Conservation (phyloP, 2,113 vertebrate genomes). For the Megaceryle maxima region DNA sequence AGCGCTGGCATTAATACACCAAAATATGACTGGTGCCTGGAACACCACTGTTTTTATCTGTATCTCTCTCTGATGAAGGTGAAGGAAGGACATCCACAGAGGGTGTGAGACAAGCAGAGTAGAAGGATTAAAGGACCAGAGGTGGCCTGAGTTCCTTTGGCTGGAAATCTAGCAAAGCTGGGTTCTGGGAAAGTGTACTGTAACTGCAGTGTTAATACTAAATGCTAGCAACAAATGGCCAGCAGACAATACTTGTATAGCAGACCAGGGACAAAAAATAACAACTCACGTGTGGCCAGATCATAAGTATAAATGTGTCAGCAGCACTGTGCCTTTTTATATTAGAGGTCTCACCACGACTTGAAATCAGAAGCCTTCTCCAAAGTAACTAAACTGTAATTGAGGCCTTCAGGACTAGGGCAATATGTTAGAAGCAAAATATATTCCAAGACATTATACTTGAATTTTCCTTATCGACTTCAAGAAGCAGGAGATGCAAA, state of each 20-base stretch:
- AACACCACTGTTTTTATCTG: background rate
- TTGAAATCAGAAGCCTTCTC: background rate
- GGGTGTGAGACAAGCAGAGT: background rate
- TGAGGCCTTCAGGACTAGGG: background rate
- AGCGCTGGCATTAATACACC: background rate
- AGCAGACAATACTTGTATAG: background rate
- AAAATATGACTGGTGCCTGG: background rate
- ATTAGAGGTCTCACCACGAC: accelerated
- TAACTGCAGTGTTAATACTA: background rate
- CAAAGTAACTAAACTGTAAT: background rate
- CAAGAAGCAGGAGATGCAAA: background rate
- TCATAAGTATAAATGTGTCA: background rate
- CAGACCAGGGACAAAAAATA: background rate
- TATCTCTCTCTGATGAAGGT: background rate
- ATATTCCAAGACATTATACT: background rate
- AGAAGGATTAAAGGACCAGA: background rate
- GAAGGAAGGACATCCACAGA: background rate
- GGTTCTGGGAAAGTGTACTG: background rate
- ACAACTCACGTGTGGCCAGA: background rate
- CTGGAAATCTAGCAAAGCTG: background rate
- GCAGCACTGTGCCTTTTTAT: background rate
- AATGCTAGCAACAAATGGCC: background rate
- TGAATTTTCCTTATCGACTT: background rate
- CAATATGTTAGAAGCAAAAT: background rate
- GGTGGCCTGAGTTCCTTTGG: background rate